Conservation (phyloP, 2,888 invertebrate species). For the Diplazon laetatorius region DNA sequence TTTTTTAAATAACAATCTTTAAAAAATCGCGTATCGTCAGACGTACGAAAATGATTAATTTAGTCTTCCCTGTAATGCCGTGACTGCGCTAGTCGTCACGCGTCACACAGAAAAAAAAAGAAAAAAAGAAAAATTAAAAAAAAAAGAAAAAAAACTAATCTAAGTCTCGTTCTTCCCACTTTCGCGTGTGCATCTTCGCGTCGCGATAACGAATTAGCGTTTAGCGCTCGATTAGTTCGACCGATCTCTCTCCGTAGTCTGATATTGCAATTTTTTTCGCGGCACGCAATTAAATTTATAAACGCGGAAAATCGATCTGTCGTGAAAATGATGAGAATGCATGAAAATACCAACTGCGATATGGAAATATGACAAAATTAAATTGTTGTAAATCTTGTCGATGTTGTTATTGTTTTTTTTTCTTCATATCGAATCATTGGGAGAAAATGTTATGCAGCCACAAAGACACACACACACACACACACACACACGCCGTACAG, state of each 20-base stretch:
- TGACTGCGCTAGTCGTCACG: slow-evolving; percentile 11
- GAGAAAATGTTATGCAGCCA: background rate
- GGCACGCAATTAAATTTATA: too few species aligned
- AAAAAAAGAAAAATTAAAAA: background rate
- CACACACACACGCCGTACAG: background rate
- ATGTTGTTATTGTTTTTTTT: background rate
- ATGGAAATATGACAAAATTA: background rate
- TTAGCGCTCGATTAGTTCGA: slow-evolving; percentile 28
- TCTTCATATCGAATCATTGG: background rate
- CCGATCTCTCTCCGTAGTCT: slow-evolving; percentile 29
- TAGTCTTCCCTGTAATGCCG: slow-evolving; percentile 52
- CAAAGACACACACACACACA: background rate
- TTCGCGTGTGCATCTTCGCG: slow-evolving; percentile 16
- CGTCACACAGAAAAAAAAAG: background rate
- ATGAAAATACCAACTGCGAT: too few species aligned
- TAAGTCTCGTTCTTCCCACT: slow-evolving; percentile 45
- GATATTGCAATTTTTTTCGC: background rate
- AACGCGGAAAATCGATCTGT: too few species aligned
- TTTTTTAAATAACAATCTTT: background rate
- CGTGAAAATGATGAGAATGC: too few species aligned
- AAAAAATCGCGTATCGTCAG: slow-evolving; percentile 3
- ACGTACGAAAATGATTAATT: slow-evolving; percentile 34
- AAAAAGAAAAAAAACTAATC: background rate
- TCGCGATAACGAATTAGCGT: slow-evolving; percentile 33
- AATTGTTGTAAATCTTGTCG: background rate